Percentiles rank a stretch among this genome's conserved stretches.
Evolutionary conservation across 2,113 vertebrate genomes (phyloP).

Genomic region (Sinocyclocheilus anophthalmus): DNA sequence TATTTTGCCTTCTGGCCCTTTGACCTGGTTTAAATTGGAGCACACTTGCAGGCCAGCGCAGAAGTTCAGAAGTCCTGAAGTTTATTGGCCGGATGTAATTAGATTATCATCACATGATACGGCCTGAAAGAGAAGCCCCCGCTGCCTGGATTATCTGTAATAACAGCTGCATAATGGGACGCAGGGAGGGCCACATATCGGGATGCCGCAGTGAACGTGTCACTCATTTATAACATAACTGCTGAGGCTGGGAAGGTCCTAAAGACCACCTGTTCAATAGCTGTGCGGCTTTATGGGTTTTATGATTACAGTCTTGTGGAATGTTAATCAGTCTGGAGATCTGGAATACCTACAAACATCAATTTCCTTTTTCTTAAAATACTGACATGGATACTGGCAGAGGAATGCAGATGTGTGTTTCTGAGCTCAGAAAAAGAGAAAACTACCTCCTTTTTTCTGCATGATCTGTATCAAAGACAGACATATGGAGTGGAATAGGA

Average conservation of each 20-base stretch:
- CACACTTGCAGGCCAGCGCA: constrained; percentile 5
- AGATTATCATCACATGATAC: constrained; percentile 32
- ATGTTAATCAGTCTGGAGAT: not conserved
- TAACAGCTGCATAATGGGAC: constrained; percentile 26
- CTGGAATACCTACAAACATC: constrained; percentile 14
- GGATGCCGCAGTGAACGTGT: constrained; percentile 12
- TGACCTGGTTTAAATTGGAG: constrained; percentile 30
- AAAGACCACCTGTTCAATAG: constrained; percentile 14
- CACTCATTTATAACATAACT: constrained; percentile 21
- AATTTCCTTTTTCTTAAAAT: constrained; percentile 18
- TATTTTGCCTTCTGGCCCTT: constrained; percentile 24
- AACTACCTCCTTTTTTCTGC: not conserved
- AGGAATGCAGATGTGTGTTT: not conserved
- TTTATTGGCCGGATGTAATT: constrained; percentile 44
- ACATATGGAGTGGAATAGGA: not conserved
- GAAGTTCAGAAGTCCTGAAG: not conserved
- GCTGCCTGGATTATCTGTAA: constrained; percentile 13
- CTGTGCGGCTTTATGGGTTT: not conserved
- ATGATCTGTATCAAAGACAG: constrained; percentile 14
- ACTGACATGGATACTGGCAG: not conserved
- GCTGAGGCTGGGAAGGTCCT: not conserved
- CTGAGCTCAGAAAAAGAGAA: not conserved
- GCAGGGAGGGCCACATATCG: not conserved
- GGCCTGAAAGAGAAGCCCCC: constrained; percentile 18
- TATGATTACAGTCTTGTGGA: not conserved